Percentiles rank a stretch among this genome's conserved stretches.
Evolutionary conservation across 2,113 vertebrate species (phyloP).

Genomic region (Gopherus evgoodei): DNA sequence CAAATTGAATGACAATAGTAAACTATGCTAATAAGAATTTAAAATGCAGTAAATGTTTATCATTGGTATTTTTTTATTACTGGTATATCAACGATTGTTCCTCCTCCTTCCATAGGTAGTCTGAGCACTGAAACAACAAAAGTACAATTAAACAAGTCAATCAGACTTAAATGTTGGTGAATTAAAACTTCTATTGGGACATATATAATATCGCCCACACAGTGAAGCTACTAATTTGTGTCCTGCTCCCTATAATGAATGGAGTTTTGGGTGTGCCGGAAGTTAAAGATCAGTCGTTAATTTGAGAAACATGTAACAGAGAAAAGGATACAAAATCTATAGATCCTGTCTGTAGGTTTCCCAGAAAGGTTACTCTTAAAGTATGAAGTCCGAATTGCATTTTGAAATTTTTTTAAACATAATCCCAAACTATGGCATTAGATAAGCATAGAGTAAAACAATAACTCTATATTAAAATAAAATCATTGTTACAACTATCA

Average conservation of each 20-base stretch:
- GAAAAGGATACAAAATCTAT: neutral
- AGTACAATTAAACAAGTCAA: neutral
- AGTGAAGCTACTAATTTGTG: neutral
- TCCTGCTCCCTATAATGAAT: neutral
- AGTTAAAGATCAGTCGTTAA: neutral
- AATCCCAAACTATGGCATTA: neutral
- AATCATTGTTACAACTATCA: neutral
- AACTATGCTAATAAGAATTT: neutral
- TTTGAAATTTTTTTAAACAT: neutral
- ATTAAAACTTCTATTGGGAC: neutral
- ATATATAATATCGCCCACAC: neutral
- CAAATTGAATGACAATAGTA: neutral
- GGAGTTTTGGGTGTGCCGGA: neutral
- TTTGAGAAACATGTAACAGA: neutral
- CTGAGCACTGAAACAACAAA: neutral
- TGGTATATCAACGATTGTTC: neutral
- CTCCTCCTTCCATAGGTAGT: neutral
- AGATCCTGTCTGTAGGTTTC: neutral
- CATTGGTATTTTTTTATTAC: neutral
- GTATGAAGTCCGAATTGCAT: neutral
- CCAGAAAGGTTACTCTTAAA: neutral
- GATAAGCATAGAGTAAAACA: neutral
- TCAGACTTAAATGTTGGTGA: neutral
- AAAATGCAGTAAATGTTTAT: neutral
- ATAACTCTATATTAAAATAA: neutral